Evolutionary conservation across 2,888 invertebrate species (phyloP), one percentile per base, ranked within the genome.

Genomic region (Amphimallon solstitiale): DNA sequence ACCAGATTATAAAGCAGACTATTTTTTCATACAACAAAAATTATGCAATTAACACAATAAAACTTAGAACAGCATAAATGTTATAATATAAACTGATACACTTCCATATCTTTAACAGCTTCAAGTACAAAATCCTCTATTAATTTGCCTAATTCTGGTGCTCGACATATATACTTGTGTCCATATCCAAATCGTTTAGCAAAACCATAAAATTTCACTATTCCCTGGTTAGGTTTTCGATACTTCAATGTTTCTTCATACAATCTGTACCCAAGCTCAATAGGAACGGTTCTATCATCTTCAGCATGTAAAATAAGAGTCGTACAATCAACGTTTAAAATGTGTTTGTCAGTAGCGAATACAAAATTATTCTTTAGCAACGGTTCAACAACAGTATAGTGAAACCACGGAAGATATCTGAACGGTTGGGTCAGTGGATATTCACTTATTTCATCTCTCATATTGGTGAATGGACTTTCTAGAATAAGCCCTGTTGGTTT

Each of bases 381-480:
- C 0, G 95, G 93, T 5, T 89, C 85, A 0, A 94, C 87, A 77
- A 97, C 90, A n/a, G 91, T 86, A 71, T 85, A 85, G 45, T 92
- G 88, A 81, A 93, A 95, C 89, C 93, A 94, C 0, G 97, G 97
- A 72, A 97, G 85, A 84, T 90, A 88, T 1, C 87, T 88, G 72
- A 93, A 95, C 5, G 94, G 83, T 83, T 85, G 86, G 2, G 92
- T 85, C 59, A 97, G 85, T 0, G 96, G 95, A 85, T 96, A 94
- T 72, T 91, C 85, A 0, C 87, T 84, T 2, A 97, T 90, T 80
- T 96, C 98, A 73, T 97, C 96, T 1, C 88, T 88, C 70, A 98
- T 87, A 79, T 94, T 97, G 77, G 92, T 97, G 83, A 98, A 98
- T 0, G 98, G 97, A 14, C 96, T 89, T 81, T 98, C 98, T 4